Evolutionary conservation across 2,113 vertebrate genomes (phyloP).

Genomic region (western clawed frog (Xenopus tropicalis)): DNA sequence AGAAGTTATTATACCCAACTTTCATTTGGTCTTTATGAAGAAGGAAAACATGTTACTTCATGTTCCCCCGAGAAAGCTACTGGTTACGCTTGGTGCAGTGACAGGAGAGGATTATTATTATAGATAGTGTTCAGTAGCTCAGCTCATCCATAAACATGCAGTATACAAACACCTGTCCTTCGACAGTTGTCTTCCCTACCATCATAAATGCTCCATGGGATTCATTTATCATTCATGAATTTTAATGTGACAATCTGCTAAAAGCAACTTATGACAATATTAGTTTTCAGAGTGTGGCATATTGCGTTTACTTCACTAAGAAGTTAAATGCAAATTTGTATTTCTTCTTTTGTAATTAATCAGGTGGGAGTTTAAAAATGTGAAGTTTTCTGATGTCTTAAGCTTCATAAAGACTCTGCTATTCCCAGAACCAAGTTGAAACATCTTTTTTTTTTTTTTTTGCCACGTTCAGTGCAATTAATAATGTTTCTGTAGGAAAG

Average conservation of each 20-base stretch:
- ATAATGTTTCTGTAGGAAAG: too few species aligned
- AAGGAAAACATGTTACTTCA: not conserved
- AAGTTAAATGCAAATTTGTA: conserved; percentile 28
- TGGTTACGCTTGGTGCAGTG: not conserved
- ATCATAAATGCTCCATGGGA: not conserved
- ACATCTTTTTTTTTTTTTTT: not conserved
- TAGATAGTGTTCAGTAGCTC: conserved; percentile 12
- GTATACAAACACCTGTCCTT: conserved; percentile 33
- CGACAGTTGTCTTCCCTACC: conserved; percentile 7
- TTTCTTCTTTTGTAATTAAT: conserved; percentile 27
- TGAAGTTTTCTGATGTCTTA: not conserved
- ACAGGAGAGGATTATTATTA: conserved; percentile 12
- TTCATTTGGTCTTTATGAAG: too few species aligned
- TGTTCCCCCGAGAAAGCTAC: not conserved
- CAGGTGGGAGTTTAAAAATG: conserved; percentile 6
- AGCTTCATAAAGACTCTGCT: too few species aligned
- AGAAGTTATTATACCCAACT: too few species aligned
- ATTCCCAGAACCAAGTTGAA: not conserved
- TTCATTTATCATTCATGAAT: conserved; percentile 12
- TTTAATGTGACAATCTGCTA: conserved; percentile 28
- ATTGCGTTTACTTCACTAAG: conserved; percentile 9
- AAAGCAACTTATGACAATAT: conserved; percentile 3
- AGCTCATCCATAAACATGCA: conserved; percentile 34
- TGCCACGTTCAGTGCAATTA: too few species aligned
- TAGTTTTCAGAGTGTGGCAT: not conserved